Evolutionary conservation across 1,140 invertebrate species (phyloP), one percentile per base, ranked within the genome.

Genomic region (Vollenhovia emeryi): DNA sequence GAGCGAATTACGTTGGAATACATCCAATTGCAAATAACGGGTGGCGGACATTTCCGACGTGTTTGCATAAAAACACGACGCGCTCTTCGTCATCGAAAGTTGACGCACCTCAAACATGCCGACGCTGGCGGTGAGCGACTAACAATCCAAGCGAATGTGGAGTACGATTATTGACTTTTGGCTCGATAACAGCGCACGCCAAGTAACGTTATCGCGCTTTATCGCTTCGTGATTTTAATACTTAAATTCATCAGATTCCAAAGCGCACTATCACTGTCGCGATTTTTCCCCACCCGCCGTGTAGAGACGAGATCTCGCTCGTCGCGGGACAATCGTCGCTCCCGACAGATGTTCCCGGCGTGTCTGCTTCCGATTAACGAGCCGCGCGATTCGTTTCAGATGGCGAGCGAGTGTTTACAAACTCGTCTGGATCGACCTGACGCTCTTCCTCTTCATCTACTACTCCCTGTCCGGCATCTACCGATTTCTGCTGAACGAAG

Each of bases 401-500:
- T 97, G 97, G 97, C 95, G 95, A 91, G 97, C 96, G 11, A 97
- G 96, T 89, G 96, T 97, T 89, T 97, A 97, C 94, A 97, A 97
- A 92, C 93, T 97, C 45, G 96, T 97, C n/a, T 97, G 96, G 96
- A 94, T 96, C 11, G 97, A 97, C 92, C 91, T 97, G n/a, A 89
- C 96, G 0, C 89, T 96, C 0, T 97, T 97, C 87, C 93, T 97
- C 7, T 89, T 94, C 5, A 93, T 96, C 5, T 97, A 97, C 90
- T 97, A 97, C 69, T 86, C 92, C 0, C 88, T 97, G 1, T 96
- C 96, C 82, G 87, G 96, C 18, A 88, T 96, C 0, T 97, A 97
- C 89, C 92, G 96, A 73, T 95, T 96, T 86, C 84, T 93, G 9
- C 92, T 97, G 59, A 90, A 95, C 84, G 90, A 93, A 0, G 88